A percentile compares a stretch with the other conserved stretches of the same genome.
Conservation (phyloP, 2,888 invertebrate species). For the Linyphia triangularis region DNA sequence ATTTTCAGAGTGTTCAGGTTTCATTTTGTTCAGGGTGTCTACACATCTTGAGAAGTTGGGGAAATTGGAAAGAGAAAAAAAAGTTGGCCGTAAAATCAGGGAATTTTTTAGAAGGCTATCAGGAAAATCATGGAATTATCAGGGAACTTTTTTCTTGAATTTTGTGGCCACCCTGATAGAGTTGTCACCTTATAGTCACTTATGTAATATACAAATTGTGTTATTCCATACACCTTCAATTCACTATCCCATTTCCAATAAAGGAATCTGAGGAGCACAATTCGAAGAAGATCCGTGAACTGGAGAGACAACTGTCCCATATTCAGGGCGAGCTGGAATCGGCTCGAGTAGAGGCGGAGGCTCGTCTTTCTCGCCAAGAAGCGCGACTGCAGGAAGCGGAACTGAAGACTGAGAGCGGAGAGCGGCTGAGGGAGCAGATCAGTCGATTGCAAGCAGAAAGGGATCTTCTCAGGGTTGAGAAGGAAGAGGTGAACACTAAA, state of each 20-base stretch:
- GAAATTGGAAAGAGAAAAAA: too few species aligned
- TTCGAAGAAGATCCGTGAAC: slow-evolving; percentile 17
- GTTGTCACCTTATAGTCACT: too few species aligned
- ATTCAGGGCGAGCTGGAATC: slow-evolving; percentile 52
- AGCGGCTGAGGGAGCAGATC: slow-evolving; percentile 49
- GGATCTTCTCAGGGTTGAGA: slow-evolving; percentile 51
- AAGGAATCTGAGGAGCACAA: slow-evolving; percentile 24
- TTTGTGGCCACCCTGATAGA: too few species aligned
- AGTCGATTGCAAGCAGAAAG: slow-evolving; percentile 51
- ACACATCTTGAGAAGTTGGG: too few species aligned
- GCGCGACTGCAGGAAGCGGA: slow-evolving; percentile 63
- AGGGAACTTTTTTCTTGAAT: too few species aligned
- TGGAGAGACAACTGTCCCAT: slow-evolving; percentile 18
- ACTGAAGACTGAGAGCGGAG: slow-evolving; percentile 38
- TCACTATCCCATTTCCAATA: not conserved
- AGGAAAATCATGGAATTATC: too few species aligned
- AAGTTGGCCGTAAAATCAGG: too few species aligned
- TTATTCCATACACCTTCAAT: too few species aligned
- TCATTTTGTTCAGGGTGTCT: too few species aligned
- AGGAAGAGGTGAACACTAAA: slow-evolving; percentile 70
- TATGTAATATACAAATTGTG: too few species aligned
- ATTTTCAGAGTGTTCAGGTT: too few species aligned
- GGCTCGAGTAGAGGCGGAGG: slow-evolving; percentile 47
- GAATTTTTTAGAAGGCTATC: too few species aligned
- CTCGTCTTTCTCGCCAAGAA: slow-evolving; percentile 48